phyloP scores from a whole-genome alignment of 2,888 invertebrate genomes.

The Pilophorus perplexus region DNA sequence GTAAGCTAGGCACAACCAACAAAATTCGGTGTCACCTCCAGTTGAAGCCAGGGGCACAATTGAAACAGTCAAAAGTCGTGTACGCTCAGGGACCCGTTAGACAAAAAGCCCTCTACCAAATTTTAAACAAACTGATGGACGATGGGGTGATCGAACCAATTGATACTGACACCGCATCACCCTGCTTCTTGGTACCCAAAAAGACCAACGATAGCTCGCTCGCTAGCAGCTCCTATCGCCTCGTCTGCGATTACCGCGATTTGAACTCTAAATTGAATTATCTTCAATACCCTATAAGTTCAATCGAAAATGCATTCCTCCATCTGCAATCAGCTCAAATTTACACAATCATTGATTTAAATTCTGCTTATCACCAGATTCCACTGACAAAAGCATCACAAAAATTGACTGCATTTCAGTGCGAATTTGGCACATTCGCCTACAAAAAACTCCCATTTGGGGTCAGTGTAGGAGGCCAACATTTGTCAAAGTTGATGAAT shows the following conservation, averaged over 20 bases:
- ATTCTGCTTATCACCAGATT: slow-evolving; percentile 44
- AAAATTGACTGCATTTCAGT: slow-evolving; percentile 36
- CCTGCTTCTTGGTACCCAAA: slow-evolving; percentile 27
- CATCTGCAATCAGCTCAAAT: slow-evolving; percentile 20
- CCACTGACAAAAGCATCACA: slow-evolving; percentile 6
- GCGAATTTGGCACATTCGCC: slow-evolving; percentile 33
- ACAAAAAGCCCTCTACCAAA: slow-evolving; percentile 7
- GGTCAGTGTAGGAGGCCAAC: slow-evolving; percentile 36
- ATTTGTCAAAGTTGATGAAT: slow-evolving; percentile 38
- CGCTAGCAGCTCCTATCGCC: slow-evolving; percentile 1
- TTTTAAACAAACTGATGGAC: slow-evolving; percentile 6
- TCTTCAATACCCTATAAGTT: slow-evolving; percentile 4
- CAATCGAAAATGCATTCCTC: slow-evolving; percentile 9
- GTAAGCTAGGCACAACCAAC: slow-evolving; percentile 5
- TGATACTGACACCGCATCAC: slow-evolving; percentile 6
- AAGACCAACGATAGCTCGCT: not conserved
- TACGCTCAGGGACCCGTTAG: slow-evolving; percentile 11
- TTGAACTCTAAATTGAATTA: slow-evolving; percentile 16
- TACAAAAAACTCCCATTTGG: slow-evolving; percentile 43
- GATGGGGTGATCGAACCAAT: slow-evolving; percentile 17
- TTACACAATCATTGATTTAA: slow-evolving; percentile 42
- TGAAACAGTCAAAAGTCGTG: slow-evolving; percentile 3
- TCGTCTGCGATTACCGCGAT: slow-evolving; percentile 46
- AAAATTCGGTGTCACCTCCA: not conserved
- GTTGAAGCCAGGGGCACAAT: not conserved